Conservation (phyloP, 92 coral and sea anemone species). For the Hydrozoanthus gracilis region DNA sequence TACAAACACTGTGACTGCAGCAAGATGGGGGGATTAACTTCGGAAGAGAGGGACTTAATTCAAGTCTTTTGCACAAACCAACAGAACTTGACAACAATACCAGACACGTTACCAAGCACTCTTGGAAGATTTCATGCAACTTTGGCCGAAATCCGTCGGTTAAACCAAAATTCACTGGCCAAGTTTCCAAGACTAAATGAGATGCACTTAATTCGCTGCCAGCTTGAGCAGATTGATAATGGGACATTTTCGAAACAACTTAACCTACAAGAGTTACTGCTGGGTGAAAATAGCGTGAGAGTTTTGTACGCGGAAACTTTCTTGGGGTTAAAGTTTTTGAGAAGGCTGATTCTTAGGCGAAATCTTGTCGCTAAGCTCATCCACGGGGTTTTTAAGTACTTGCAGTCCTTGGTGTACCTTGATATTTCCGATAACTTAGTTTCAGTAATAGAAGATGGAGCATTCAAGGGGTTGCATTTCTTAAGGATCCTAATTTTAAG, state of each 20-base stretch:
- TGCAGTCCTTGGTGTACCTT: slow-evolving; percentile 39
- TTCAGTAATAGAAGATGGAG: slow-evolving; percentile 59
- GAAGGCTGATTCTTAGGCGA: slow-evolving; percentile 46
- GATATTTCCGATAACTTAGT: slow-evolving; percentile 64
- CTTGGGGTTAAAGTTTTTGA: slow-evolving; percentile 60
- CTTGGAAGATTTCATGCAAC: slow-evolving; percentile 30
- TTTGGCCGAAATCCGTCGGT: slow-evolving; percentile 22
- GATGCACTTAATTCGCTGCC: slow-evolving; percentile 59
- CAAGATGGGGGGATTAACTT: slow-evolving; percentile 13
- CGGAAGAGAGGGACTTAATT: slow-evolving; percentile 16
- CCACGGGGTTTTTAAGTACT: slow-evolving; percentile 50
- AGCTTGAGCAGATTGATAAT: slow-evolving; percentile 50
- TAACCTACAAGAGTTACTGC: slow-evolving; percentile 35
- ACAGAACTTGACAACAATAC: slow-evolving; percentile 47
- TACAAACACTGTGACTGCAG: slow-evolving; percentile 39
- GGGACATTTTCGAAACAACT: slow-evolving; percentile 62
- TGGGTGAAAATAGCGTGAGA: slow-evolving; percentile 59
- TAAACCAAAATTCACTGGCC: slow-evolving; percentile 49
- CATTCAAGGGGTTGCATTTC: slow-evolving; percentile 64
- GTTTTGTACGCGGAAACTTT: slow-evolving; percentile 54
- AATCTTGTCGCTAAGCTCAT: slow-evolving; percentile 58
- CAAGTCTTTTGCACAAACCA: slow-evolving; percentile 6
- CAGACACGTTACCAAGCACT: slow-evolving; percentile 39
- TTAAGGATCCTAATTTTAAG: slow-evolving; percentile 55
- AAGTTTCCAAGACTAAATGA: slow-evolving; percentile 50